Evolutionary conservation across 2,113 vertebrate genomes (phyloP), one percentile per base, ranked within the genome.

Genomic region (Passer domesticus): DNA sequence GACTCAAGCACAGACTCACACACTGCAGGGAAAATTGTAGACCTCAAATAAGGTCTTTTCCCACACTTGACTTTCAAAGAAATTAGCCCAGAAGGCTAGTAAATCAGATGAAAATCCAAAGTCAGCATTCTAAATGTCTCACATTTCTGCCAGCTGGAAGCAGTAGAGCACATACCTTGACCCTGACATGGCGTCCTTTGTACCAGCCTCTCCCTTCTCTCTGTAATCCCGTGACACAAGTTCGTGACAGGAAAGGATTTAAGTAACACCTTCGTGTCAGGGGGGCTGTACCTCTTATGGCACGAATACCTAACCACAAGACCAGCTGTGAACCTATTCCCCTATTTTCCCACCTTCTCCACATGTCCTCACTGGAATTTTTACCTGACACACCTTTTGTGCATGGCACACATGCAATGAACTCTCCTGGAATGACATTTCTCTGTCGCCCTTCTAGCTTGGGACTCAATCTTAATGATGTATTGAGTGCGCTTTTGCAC

Each of bases 111-210:
- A 69, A 82, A 87, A 62, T 66, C 79, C 74, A 62, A 84, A 84
- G 87, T 87, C 92, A 92, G 74, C 87, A 66, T 72, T 96, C 68
- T 79, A 76, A 76, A 58, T 11, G 39, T 89, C 78, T 87, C 58
- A n/a, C 28, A 67, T 87, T 92, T 87, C 81, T 92, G 70, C 70
- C 87, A 95, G 62, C 66, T 94, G 78, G 67, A 92, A 91, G 81
- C 31, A 84, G 69, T 33, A 91, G 33, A 89, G 81, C 28, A 55
- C 70, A 82, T 27, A 89, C 89, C 84, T 92, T 96, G 91, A 91
- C 78, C 53, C 33, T 95, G 50, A n/a, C 27, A 28, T 20, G 27
- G 7, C 1, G 21, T 89, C 81, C 89, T 96, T 92, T 91, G 78
- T 76, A 94, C 77, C 87, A 88, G 81, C 78, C 87, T 77, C 84